Evolutionary conservation across 2,888 invertebrate genomes (phyloP).

Genomic region (Loripinus fragilis): DNA sequence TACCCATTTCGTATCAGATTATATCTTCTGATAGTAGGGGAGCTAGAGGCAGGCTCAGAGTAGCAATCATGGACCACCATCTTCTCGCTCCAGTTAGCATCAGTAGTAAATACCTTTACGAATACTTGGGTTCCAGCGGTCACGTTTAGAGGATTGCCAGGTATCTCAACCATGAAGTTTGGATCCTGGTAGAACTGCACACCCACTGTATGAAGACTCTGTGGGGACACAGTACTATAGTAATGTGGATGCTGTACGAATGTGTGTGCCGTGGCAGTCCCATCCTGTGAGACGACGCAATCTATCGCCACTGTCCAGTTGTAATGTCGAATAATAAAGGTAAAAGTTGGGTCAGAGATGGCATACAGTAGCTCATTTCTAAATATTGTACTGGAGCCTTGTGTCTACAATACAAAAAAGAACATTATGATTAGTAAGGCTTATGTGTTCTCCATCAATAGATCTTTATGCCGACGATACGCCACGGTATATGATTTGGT

Average conservation of each 20-base stretch:
- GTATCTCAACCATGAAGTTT: constrained; percentile 34
- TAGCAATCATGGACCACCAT: constrained; percentile 54
- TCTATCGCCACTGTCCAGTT: constrained; percentile 49
- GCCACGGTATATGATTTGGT: too few relatives aligned
- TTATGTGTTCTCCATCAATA: too few relatives aligned
- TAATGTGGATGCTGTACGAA: constrained; percentile 4
- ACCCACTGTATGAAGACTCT: constrained; percentile 43
- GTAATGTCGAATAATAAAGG: constrained; percentile 50
- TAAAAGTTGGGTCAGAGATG: constrained; percentile 41
- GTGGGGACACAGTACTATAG: constrained; percentile 7
- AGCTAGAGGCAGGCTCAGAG: constrained; percentile 34
- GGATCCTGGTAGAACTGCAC: constrained; percentile 56
- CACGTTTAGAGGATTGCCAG: constrained; percentile 50
- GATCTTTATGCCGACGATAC: too few relatives aligned
- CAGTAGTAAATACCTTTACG: constrained; percentile 47
- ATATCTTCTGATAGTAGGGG: constrained; percentile 31
- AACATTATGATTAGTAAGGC: too few relatives aligned
- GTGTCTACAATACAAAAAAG: too few relatives aligned
- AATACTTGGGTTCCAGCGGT: constrained; percentile 45
- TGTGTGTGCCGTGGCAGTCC: constrained; percentile 20
- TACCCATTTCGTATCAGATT: constrained; percentile 50
- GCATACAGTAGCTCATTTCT: constrained; percentile 54
- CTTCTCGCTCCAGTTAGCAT: constrained; percentile 47
- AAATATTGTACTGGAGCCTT: constrained; percentile 25
- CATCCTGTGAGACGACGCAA: constrained; percentile 43